Evolutionary conservation across 1,140 invertebrate genomes (phyloP), one percentile per base, ranked within the genome.

Genomic region (Helicoverpa armigera): DNA sequence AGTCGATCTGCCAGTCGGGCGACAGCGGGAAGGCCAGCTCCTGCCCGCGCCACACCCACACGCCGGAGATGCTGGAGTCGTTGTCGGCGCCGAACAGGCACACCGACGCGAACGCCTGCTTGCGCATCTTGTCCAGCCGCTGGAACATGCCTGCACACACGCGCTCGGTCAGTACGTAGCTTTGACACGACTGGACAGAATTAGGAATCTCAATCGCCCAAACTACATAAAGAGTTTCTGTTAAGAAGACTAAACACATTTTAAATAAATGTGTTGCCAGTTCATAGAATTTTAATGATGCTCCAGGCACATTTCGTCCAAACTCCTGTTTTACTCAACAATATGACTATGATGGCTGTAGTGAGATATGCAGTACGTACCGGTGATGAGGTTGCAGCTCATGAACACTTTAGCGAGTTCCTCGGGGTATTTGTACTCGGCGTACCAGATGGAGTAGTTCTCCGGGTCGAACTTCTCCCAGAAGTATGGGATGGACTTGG

Each of bases 381-480:
- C 98, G 80, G 97, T 96, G 89, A 99, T 98, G 60, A 99, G 96
- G 96, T 99, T 99, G 91, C 98, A 98, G 91, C 97, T 98, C 98
- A 99, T 99, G 96, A 99, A 99, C 18, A 98, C 97, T 93, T 98
- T 98, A 83, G 97, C 96, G 10, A 99, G 96, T 94, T 99, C 99
- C 83, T 99, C 96, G 77, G 97, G 97, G 93, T 98, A 99, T 94
- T 99, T 99, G 96, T 99, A 99, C 96, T 99, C 98, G 78, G 98
- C 97, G 79, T 97, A 97, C 99, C 99, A 99, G 92, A 99, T 99
- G 65, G 99, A 99, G 95, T 99, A 99, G 94, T 99, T 97, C 92
- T 99, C 97, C 23, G 98, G 95, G 93, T 99, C 99, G 95, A 99
- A 99, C 92, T 99, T 98, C 88, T 99, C 97, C 98, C 99, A 99